These are phyloP conservation scores for Prosopocoilus inquinatus DNA, from an alignment of 2,888 invertebrate genomes.

Conservation along the genomic window DNA sequence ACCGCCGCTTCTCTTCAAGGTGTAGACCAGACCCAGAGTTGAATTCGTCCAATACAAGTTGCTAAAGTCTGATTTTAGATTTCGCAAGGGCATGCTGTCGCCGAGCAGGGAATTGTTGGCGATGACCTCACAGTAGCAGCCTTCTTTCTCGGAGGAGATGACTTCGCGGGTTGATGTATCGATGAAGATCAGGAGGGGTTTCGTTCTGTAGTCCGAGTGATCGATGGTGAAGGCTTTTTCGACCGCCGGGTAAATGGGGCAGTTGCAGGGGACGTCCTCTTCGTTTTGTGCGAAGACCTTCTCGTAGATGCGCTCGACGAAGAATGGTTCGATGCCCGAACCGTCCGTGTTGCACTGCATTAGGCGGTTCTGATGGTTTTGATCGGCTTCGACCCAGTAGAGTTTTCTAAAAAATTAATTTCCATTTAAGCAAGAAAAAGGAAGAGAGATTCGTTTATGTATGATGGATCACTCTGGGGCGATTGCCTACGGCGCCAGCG, in stretches of 20 bases:
- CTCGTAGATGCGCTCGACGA: conserved; percentile 42
- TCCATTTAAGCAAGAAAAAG: too few species aligned
- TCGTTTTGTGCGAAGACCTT: conserved; percentile 31
- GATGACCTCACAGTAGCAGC: conserved; percentile 62
- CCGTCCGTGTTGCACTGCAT: conserved; percentile 65
- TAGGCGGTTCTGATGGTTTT: conserved; percentile 56
- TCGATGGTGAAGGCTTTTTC: conserved; percentile 68
- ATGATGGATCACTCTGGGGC: too few species aligned
- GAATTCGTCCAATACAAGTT: conserved; percentile 17
- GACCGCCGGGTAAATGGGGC: conserved; percentile 62
- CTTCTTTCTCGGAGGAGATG: conserved; percentile 63
- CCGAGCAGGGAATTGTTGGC: background rate
- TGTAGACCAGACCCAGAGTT: background rate
- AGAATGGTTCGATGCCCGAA: conserved; percentile 57
- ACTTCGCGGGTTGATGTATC: conserved; percentile 62
- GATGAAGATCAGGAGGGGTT: conserved; percentile 62
- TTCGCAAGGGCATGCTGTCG: conserved; percentile 3
- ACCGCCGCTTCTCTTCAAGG: conserved; percentile 6
- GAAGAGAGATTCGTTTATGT: too few species aligned
- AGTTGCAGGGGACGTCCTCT: conserved; percentile 56
- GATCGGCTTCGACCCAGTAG: conserved; percentile 72
- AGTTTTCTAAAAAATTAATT: conserved; percentile 55
- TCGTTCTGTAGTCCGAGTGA: conserved; percentile 55
- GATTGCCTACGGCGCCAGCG: too few species aligned
- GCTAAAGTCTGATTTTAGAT: conserved; percentile 18